Percentiles rank a stretch among this genome's conserved stretches.
These are phyloP conservation scores for Rousettus leschenaultii DNA, from an alignment of 2,113 vertebrate species.

Conservation along the genomic window DNA sequence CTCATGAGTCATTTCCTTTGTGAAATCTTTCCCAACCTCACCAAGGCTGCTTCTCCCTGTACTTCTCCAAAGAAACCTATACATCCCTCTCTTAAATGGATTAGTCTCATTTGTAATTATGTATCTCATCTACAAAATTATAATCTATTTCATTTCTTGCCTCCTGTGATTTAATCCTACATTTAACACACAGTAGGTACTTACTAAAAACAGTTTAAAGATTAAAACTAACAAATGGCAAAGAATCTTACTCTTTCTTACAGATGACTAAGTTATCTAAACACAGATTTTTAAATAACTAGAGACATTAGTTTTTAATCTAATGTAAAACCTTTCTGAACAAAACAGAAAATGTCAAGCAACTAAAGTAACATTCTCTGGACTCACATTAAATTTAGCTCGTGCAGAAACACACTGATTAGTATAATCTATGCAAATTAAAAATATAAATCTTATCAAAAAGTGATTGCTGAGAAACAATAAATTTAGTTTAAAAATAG, in stretches of 20 bases:
- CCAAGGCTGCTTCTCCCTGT: neutral
- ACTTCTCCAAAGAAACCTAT: neutral
- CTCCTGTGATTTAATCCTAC: neutral
- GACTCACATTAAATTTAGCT: constrained; percentile 62
- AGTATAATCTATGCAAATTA: constrained; percentile 62
- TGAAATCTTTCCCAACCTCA: neutral
- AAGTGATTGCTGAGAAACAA: constrained; percentile 50
- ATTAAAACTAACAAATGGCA: constrained; percentile 26
- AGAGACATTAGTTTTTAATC: neutral
- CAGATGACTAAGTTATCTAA: neutral
- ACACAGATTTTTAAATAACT: constrained; percentile 31
- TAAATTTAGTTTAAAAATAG: constrained; percentile 42
- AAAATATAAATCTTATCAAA: constrained; percentile 52
- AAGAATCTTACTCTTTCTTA: constrained; percentile 7
- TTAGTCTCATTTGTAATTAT: neutral
- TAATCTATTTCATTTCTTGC: neutral
- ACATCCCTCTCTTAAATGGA: neutral
- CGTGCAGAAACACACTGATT: constrained; percentile 72
- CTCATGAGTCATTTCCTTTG: neutral
- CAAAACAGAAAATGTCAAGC: constrained; percentile 47
- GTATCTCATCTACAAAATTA: neutral
- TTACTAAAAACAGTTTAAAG: constrained; percentile 6
- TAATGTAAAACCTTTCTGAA: constrained; percentile 29
- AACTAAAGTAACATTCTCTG: constrained; percentile 38
- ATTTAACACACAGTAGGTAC: neutral